phyloP scores from a whole-genome alignment of 1,140 invertebrate species.

The Drosophila pruinosa region DNA sequence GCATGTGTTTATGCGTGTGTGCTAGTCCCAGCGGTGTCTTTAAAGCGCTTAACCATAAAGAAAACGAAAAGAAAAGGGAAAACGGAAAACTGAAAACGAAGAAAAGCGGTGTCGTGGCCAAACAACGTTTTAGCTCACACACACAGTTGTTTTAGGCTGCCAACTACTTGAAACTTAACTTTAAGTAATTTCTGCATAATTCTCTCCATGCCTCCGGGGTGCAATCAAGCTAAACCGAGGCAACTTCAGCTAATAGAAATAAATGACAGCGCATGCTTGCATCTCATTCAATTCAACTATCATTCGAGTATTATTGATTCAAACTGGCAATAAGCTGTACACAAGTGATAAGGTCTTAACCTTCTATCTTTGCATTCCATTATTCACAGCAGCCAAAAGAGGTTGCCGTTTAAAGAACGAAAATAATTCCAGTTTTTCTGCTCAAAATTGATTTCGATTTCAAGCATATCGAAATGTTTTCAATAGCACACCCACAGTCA shows the following conservation, averaged over 20 bases:
- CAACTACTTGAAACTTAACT: slow-evolving; percentile 60
- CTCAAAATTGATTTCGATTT: not conserved
- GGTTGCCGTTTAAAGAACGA: not conserved
- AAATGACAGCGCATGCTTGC: slow-evolving; percentile 20
- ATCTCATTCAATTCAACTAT: not conserved
- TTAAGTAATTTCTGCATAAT: slow-evolving; percentile 74
- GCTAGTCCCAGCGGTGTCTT: slow-evolving; percentile 67
- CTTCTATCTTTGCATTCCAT: not conserved
- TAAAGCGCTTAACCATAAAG: slow-evolving; percentile 70
- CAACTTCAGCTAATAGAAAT: slow-evolving; percentile 59
- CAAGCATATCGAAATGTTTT: not conserved
- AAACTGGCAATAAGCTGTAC: not conserved
- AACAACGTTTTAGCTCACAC: slow-evolving; percentile 45
- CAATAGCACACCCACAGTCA: not conserved
- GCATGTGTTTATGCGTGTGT: slow-evolving; percentile 71
- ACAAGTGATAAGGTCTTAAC: not conserved
- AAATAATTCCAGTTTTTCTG: not conserved
- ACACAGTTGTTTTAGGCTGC: slow-evolving; percentile 45
- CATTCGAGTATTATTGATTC: slow-evolving; percentile 11
- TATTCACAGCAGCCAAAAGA: not conserved
- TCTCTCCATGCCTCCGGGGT: slow-evolving; percentile 38
- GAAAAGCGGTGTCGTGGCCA: slow-evolving; percentile 27
- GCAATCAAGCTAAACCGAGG: slow-evolving; percentile 31
- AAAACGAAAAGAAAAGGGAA: slow-evolving; percentile 26
- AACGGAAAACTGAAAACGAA: slow-evolving; percentile 23